Conservation (phyloP, 2,113 vertebrate species). For the Psammodynastes pulverulentus region DNA sequence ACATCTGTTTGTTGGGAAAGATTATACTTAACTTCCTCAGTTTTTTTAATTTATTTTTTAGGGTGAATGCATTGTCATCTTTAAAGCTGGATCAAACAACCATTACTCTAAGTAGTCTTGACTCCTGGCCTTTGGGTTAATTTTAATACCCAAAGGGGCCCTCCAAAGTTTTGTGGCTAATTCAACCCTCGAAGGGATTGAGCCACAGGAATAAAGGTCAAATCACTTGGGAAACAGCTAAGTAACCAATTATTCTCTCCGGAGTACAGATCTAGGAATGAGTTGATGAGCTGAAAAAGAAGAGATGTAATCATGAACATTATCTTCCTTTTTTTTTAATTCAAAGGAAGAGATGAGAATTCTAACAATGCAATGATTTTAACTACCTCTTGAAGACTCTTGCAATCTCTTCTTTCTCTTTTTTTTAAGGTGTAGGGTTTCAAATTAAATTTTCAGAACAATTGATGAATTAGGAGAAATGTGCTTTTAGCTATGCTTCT, state of each 20-base stretch:
- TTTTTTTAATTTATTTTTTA: background rate
- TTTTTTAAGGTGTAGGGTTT: background rate
- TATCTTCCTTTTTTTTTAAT: conserved; percentile 16
- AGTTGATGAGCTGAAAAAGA: conserved; percentile 26
- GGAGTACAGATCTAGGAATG: conserved; percentile 16
- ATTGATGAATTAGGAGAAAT: background rate
- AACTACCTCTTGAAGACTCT: conserved; percentile 14
- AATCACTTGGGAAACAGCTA: conserved; percentile 12
- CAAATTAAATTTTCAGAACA: background rate
- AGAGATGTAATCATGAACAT: conserved; percentile 30
- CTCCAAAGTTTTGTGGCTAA: background rate
- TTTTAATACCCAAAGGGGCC: background rate
- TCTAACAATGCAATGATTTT: conserved; percentile 15
- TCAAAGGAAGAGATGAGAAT: conserved; percentile 16
- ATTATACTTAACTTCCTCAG: background rate
- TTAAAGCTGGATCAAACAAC: background rate
- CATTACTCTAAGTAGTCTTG: background rate
- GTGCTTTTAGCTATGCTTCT: background rate
- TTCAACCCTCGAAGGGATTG: conserved; percentile 1
- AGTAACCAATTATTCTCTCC: conserved; percentile 6
- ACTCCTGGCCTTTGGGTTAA: background rate
- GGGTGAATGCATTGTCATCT: background rate
- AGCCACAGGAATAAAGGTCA: conserved; percentile 22
- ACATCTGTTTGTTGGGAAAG: background rate
- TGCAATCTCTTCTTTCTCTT: background rate